Evolutionary conservation across 2,888 invertebrate genomes (phyloP).

Genomic region (Eledona agricola): DNA sequence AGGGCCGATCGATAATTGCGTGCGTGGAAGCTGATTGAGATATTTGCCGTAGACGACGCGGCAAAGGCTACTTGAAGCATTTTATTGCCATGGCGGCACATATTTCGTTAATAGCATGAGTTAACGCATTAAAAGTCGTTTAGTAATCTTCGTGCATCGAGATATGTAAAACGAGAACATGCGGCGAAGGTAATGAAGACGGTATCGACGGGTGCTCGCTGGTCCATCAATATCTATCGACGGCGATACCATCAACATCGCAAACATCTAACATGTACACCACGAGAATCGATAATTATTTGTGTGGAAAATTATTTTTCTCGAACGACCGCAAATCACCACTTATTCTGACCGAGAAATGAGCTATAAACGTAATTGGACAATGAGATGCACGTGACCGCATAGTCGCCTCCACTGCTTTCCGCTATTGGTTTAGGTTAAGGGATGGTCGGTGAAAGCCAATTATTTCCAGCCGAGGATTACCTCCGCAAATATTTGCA

Average conservation of each 20-base stretch:
- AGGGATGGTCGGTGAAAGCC: conserved; percentile 21
- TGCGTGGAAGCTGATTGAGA: conserved; percentile 59
- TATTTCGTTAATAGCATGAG: conserved; percentile 62
- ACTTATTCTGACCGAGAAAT: conserved; percentile 8
- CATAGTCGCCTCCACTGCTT: conserved; percentile 7
- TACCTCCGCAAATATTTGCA: conserved; percentile 19
- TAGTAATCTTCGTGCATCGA: conserved; percentile 62
- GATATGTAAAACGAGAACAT: conserved; percentile 63
- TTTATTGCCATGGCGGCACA: conserved; percentile 47
- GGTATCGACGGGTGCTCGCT: conserved; percentile 52
- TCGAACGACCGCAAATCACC: not conserved
- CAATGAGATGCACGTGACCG: conserved; percentile 27
- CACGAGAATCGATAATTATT: conserved; percentile 27
- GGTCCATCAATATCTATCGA: conserved; percentile 52
- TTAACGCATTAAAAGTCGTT: conserved; percentile 61
- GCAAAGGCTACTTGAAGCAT: conserved; percentile 46
- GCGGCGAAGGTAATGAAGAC: conserved; percentile 59
- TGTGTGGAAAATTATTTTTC: no score
- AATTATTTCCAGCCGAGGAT: conserved; percentile 12
- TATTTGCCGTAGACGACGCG: conserved; percentile 54
- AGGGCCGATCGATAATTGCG: conserved; percentile 59
- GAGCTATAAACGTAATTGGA: conserved; percentile 22
- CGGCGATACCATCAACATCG: conserved; percentile 48
- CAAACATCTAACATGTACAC: conserved; percentile 42
- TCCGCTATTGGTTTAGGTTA: conserved; percentile 22